Conservation (phyloP, 2,888 invertebrate genomes). For the Onchidella celtica region DNA sequence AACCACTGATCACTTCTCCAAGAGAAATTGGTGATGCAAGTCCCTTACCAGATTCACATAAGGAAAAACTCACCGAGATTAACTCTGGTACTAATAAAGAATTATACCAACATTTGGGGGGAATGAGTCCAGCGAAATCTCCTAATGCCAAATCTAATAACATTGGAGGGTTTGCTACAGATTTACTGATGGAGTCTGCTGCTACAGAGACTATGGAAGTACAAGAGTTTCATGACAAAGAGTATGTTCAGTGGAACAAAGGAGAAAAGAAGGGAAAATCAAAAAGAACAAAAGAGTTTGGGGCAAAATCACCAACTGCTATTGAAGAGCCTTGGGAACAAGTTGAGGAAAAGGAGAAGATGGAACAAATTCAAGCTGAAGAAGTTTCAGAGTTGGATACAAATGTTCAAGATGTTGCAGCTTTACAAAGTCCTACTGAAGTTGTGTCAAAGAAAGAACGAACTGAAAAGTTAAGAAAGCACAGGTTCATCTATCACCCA, state of each 20-base stretch:
- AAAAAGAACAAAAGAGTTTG: background rate
- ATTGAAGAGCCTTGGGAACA: background rate
- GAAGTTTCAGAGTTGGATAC: background rate
- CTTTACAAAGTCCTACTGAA: too few relatives aligned
- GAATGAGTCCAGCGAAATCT: background rate
- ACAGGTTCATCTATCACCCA: background rate
- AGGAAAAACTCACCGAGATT: background rate
- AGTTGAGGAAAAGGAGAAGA: background rate
- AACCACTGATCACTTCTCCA: too few relatives aligned
- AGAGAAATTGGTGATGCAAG: background rate
- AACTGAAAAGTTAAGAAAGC: background rate
- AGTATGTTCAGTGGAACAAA: too few relatives aligned
- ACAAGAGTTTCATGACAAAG: too few relatives aligned
- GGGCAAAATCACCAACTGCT: background rate
- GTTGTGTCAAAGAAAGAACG: background rate
- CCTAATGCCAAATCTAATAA: background rate
- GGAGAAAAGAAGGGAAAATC: too few relatives aligned
- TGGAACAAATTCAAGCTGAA: background rate
- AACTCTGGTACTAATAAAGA: background rate
- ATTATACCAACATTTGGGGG: background rate
- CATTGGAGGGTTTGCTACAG: slow-evolving; percentile 34
- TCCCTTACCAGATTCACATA: slow-evolving; percentile 1
- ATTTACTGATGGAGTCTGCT: slow-evolving; percentile 11
- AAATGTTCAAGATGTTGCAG: too few relatives aligned
- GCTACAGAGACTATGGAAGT: background rate